Evolutionary conservation across 30 jellyfish, hydroid and myxozoan species (phyloP).

Genomic region (Turritopsis dohrnii): DNA sequence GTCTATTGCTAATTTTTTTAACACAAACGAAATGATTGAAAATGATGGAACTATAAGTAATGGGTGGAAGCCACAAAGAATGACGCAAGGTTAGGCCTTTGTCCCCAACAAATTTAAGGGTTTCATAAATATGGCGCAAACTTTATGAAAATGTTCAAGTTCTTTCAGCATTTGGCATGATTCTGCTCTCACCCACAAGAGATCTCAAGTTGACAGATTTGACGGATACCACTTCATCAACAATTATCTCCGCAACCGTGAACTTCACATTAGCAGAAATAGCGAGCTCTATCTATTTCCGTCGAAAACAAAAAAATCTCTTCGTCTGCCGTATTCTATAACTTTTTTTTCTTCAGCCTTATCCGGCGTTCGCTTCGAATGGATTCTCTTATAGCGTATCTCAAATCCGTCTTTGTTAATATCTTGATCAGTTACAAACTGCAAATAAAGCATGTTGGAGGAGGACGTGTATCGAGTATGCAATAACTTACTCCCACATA

Average conservation of each 20-base stretch:
- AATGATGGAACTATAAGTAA: no score
- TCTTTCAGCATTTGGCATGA: no score
- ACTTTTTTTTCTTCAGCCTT: neutral
- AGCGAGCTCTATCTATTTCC: neutral
- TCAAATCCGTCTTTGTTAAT: neutral
- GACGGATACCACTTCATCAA: neutral
- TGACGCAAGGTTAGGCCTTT: no score
- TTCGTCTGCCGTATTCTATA: neutral
- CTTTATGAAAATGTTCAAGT: no score
- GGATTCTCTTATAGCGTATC: neutral
- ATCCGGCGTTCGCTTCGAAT: neutral
- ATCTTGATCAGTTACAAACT: neutral
- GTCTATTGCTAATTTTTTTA: no score
- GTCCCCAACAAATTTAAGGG: no score
- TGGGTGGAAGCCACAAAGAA: no score
- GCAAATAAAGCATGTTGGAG: neutral
- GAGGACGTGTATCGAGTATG: neutral
- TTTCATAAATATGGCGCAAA: no score
- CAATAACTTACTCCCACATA: slow-evolving; percentile 44
- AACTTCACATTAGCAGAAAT: no score
- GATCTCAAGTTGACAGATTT: neutral
- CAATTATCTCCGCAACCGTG: neutral
- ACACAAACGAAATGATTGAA: no score
- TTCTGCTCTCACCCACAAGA: neutral
- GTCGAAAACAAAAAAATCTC: slow-evolving; percentile 6